Conservation (phyloP, 2,888 invertebrate genomes). For the Fabriciana adippe region DNA sequence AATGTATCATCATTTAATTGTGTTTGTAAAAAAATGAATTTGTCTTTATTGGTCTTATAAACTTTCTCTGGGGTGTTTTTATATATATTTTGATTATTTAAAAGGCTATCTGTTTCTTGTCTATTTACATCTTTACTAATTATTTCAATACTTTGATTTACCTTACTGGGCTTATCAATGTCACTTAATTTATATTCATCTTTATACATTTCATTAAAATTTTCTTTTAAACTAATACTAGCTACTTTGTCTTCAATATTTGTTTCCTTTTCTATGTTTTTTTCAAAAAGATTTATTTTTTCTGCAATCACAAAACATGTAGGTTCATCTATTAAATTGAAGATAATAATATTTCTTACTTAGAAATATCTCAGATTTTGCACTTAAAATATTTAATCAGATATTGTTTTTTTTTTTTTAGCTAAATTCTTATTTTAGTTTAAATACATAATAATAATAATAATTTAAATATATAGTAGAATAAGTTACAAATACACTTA, state of each 20-base stretch:
- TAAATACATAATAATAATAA: too few species aligned
- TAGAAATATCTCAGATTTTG: not conserved
- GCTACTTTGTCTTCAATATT: constrained; percentile 62
- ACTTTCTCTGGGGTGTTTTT: constrained; percentile 56
- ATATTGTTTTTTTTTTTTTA: too few species aligned
- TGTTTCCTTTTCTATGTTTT: constrained; percentile 64
- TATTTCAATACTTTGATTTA: constrained; percentile 38
- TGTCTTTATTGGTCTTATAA: constrained; percentile 70
- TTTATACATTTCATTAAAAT: constrained; percentile 56
- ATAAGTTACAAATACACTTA: too few species aligned
- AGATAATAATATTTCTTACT: not conserved
- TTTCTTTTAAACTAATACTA: constrained; percentile 65
- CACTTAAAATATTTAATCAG: not conserved
- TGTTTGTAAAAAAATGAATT: constrained; percentile 74
- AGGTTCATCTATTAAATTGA: not conserved
- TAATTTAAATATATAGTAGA: too few species aligned
- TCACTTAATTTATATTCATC: constrained; percentile 50
- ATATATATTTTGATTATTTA: constrained; percentile 49
- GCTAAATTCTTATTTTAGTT: too few species aligned
- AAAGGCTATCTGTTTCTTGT: constrained; percentile 29
- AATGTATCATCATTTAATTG: constrained; percentile 57
- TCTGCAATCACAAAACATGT: constrained; percentile 55
- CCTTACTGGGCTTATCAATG: constrained; percentile 34
- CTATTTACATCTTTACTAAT: constrained; percentile 34
- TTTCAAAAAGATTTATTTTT: constrained; percentile 79